These are phyloP conservation scores for Tenebrio molitor DNA, from an alignment of 1,140 invertebrate species.

Conservation along the genomic window DNA sequence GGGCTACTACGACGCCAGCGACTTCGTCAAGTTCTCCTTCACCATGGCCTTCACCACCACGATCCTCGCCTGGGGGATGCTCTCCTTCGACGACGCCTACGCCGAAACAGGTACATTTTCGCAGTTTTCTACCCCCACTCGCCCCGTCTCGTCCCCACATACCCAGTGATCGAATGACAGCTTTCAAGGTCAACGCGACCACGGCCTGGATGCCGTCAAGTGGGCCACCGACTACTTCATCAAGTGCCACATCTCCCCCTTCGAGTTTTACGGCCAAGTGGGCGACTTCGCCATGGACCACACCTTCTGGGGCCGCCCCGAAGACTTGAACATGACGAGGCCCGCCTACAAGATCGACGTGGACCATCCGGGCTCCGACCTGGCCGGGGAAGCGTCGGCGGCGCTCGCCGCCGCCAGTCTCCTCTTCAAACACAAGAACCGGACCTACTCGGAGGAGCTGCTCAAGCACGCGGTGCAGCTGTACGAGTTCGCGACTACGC, in stretches of 20 bases:
- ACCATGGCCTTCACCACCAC: constrained; percentile 75
- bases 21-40: constrained; percentile 77
- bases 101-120: constrained; percentile 62
- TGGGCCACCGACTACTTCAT: constrained; percentile 77
- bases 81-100: constrained; percentile 72
- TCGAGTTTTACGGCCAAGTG: constrained; percentile 74
- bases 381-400: constrained; percentile 75
- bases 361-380: constrained; percentile 73
- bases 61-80: constrained; percentile 72
- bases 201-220: constrained; percentile 69
- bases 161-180: no score
- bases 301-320: constrained; percentile 73
- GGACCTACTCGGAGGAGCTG: constrained; percentile 68
- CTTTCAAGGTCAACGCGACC: constrained; percentile 65
- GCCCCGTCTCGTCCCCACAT: no score
- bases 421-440: constrained; percentile 68
- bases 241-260: constrained; percentile 71
- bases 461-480: constrained; percentile 71
- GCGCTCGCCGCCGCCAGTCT: constrained; percentile 72
- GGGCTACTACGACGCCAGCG: constrained; percentile 78
- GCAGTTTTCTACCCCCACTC: no score
- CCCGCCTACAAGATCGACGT: constrained; percentile 74
- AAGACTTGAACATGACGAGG: constrained; percentile 73
- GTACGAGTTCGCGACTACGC: constrained; percentile 73
- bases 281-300: constrained; percentile 72